phyloP scores from a whole-genome alignment of 2,888 invertebrate genomes.

The Helleia helle region DNA sequence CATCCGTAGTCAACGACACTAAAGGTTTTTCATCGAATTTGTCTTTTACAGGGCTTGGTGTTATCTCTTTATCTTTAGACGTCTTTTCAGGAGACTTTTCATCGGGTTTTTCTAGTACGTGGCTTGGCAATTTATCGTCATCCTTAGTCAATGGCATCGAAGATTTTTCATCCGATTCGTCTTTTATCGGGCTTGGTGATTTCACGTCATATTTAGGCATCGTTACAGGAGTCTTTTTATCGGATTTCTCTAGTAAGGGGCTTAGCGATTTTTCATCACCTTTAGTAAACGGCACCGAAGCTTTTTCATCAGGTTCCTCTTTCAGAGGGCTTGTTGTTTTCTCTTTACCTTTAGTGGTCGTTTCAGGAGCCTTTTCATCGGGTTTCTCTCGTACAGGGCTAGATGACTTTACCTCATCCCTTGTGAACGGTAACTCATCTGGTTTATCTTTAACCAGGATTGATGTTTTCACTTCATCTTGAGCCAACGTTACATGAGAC shows the following conservation, averaged over 20 bases:
- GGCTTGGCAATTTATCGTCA: not conserved
- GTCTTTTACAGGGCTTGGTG: constrained; percentile 10
- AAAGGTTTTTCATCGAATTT: not conserved
- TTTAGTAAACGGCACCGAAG: not conserved
- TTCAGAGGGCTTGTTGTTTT: constrained; percentile 16
- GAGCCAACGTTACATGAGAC: no score
- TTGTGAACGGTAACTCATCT: not conserved
- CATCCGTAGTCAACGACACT: not conserved
- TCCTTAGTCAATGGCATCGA: no score
- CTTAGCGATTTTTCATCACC: constrained; percentile 6
- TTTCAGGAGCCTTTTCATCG: constrained; percentile 1
- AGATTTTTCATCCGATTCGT: no score
- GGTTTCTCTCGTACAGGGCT: no score
- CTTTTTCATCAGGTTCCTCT: constrained; percentile 7
- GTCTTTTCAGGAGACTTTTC: no score
- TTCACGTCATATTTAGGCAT: no score
- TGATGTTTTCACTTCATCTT: no score
- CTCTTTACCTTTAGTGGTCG: constrained; percentile 12
- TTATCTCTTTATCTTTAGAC: constrained; percentile 10
- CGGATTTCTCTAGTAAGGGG: not conserved
- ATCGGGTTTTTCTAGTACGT: no score
- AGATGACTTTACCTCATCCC: not conserved
- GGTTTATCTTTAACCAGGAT: no score
- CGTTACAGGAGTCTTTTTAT: no score
- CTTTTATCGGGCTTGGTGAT: not conserved